A percentile compares a stretch with the other conserved stretches of the same genome.
phyloP scores from a whole-genome alignment of 2,113 vertebrate genomes.

The Glaucomys volans region DNA sequence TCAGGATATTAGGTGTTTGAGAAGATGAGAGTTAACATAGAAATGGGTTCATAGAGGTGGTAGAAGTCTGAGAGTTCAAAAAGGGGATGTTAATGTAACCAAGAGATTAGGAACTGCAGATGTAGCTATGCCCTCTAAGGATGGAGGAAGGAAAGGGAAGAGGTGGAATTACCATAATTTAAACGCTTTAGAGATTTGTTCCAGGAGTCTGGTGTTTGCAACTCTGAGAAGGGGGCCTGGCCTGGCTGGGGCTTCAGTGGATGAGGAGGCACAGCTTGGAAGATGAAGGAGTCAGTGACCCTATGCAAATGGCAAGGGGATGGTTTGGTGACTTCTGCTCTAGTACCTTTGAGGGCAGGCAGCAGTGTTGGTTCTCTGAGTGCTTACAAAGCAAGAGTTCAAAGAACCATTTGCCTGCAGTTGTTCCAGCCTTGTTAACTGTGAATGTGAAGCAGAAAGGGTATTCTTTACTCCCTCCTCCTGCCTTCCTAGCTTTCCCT shows the following conservation, averaged over 20 bases:
- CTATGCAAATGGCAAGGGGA: neutral
- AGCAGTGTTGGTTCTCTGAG: accelerated
- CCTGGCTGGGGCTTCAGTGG: neutral
- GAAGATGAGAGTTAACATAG: neutral
- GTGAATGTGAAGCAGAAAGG: neutral
- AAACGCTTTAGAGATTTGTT: neutral
- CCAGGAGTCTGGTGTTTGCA: neutral
- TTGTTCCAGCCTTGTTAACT: neutral
- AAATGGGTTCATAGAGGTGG: neutral
- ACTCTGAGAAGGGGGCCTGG: too few species aligned
- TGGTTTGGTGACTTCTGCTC: neutral
- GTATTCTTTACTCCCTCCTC: neutral
- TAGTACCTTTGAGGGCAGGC: neutral
- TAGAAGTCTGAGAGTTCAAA: neutral
- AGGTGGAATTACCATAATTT: too few species aligned
- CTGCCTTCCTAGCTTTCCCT: neutral
- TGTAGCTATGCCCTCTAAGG: accelerated
- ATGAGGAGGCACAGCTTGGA: neutral
- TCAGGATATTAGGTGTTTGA: neutral
- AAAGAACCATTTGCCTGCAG: neutral
- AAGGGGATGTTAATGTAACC: neutral
- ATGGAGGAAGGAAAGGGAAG: neutral
- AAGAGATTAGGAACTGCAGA: neutral
- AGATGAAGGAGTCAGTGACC: neutral
- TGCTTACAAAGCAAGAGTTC: neutral